These are phyloP conservation scores for Eupelmus urozonus DNA, from an alignment of 2,888 invertebrate species.

Conservation along the genomic window DNA sequence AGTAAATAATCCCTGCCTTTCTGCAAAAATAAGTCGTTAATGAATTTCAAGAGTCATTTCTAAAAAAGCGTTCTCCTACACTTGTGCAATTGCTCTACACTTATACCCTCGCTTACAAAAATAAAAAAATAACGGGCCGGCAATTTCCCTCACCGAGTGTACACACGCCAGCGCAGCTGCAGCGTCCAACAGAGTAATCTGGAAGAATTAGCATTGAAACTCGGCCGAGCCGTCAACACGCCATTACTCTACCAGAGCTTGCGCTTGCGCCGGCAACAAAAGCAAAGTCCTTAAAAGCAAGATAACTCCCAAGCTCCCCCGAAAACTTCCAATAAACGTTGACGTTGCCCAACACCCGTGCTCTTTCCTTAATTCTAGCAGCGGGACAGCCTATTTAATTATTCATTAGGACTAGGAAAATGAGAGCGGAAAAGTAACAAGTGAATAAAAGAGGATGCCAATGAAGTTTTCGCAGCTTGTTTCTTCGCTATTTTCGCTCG, in stretches of 20 bases:
- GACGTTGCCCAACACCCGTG: constrained; percentile 36
- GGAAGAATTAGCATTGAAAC: constrained; percentile 44
- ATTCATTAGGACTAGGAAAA: constrained; percentile 19
- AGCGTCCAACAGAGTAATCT: no score
- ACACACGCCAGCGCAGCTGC: no score
- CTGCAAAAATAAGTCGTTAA: constrained; percentile 22
- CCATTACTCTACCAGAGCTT: constrained; percentile 40
- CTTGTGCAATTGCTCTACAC: no score
- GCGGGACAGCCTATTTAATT: constrained; percentile 23
- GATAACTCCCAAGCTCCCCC: not conserved
- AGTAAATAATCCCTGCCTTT: constrained; percentile 44
- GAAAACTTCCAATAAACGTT: constrained; percentile 43
- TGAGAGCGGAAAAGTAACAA: not conserved
- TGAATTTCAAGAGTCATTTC: no score
- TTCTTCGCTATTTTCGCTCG: no score
- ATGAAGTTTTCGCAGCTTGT: not conserved
- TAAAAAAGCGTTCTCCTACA: no score
- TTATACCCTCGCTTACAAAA: no score
- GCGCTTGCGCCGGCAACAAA: no score
- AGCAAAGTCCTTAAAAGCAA: constrained; percentile 52
- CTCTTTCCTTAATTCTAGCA: constrained; percentile 11
- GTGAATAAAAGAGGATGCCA: not conserved
- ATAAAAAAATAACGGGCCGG: no score
- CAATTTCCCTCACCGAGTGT: no score
- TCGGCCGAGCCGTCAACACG: constrained; percentile 25